A percentile compares a stretch with the other conserved stretches of the same genome.
Evolutionary conservation across 2,113 vertebrate species (phyloP).

Genomic region (Hemicordylus capensis): DNA sequence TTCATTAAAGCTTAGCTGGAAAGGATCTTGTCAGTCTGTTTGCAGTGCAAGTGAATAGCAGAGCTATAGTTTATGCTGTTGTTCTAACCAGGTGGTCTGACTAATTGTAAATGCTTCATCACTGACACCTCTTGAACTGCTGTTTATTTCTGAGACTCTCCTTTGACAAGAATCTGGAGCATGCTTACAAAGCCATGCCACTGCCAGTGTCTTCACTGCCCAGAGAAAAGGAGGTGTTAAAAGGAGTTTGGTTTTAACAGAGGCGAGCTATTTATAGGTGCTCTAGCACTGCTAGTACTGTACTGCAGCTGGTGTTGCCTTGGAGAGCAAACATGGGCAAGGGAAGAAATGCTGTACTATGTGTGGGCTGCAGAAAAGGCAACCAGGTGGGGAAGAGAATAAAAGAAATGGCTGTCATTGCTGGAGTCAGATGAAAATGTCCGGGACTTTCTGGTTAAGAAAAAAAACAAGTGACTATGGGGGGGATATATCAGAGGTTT

Average conservation of each 20-base stretch:
- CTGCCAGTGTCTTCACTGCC: background rate
- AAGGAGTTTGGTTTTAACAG: background rate
- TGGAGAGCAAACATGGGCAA: background rate
- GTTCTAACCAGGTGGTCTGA: constrained; percentile 11
- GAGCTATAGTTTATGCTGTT: background rate
- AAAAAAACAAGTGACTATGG: no score
- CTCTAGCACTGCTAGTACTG: background rate
- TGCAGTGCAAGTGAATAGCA: constrained; percentile 1
- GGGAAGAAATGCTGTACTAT: background rate
- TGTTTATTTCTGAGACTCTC: background rate
- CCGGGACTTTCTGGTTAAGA: no score
- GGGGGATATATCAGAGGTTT: no score
- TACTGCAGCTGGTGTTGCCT: background rate
- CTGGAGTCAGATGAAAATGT: background rate
- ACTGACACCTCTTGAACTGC: background rate
- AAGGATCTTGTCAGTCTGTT: background rate
- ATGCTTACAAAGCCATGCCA: background rate
- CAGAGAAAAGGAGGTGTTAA: constrained; percentile 1
- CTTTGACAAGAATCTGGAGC: constrained; percentile 16
- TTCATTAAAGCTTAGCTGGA: background rate
- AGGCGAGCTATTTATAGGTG: background rate
- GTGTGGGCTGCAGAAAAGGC: background rate
- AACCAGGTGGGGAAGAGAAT: background rate
- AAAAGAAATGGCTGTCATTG: background rate
- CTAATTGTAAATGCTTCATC: constrained; percentile 8